Base-by-base conservation (phyloP, 2,113 vertebrate species). In the Gasterosteus aculeatus region DNA sequence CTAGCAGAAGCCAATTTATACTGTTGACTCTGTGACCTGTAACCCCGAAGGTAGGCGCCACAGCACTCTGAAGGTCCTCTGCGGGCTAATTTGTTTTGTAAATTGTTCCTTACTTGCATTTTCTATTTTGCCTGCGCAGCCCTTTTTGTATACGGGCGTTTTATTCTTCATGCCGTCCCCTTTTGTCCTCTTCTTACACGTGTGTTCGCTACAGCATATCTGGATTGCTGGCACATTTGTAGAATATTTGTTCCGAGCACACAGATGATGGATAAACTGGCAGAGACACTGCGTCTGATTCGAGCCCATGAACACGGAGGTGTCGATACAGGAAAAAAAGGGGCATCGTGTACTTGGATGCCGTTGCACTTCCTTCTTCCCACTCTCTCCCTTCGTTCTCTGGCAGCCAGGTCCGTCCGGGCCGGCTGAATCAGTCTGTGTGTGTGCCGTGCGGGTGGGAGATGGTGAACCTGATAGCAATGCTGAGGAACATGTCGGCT, bases 391-490 rank as follows among this genome's bases (percentile, higher is more conserved):
- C 49, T 51, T 77, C 72, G 57, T 73, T 72, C 29, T 80, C 62
- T 88, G 85, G 78, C 82, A 83, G 80, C 39, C 64, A 14, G 59
- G 72, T 86, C 69, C 59, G 54, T 78, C 78, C 64, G 51, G 78
- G 78, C 53, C 76, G 53, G 79, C 64, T 80, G 67, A 47, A 74
- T 60, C 35, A 75, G 66, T 82, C 82, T 76, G 46, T 26, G 79
- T 75, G 77, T 83, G 44, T 78, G 69, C 75, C 22, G 53, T 54
- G 72, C 19, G 62, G 69, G 60, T 54, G 77, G 73, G 51, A 67
- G 83, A 70, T 85, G 81, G 72, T 80, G 78, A 75, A 75, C 82
- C 81, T 87, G 85, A 89, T 75, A 76, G 72, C 49, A 81, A 89
- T 68, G 74, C 86, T 80, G 81, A 88, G 84, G 84, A 91, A 83